These are phyloP conservation scores for Stenichneumon culpator DNA, from an alignment of 2,888 invertebrate species.

Conservation along the genomic window DNA sequence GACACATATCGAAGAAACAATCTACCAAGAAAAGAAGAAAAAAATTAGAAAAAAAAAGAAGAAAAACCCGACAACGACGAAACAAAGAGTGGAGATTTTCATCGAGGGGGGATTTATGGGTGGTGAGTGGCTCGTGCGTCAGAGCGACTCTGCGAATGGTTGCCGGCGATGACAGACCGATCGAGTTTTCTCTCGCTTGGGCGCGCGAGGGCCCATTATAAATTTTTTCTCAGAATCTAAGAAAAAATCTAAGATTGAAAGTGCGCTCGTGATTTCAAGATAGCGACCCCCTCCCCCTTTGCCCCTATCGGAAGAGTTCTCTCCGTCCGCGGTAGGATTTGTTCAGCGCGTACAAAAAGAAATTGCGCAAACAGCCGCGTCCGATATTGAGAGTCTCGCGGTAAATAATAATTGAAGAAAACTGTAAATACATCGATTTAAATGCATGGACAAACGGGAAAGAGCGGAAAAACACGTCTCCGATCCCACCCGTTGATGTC, in stretches of 20 bases:
- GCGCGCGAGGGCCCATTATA: conserved; percentile 25
- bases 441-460: not conserved
- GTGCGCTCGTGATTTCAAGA: conserved; percentile 19
- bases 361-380: not conserved
- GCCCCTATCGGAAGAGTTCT: not conserved
- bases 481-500: not conserved
- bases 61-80: conserved; percentile 4
- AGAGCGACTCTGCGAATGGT: conserved; percentile 46
- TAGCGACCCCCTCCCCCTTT: not conserved
- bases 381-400: not conserved
- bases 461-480: not conserved
- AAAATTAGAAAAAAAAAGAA: too few relatives aligned
- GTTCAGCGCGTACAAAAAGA: not conserved
- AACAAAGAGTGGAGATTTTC: conserved; percentile 35
- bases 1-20: conserved; percentile 16
- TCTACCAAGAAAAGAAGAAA: conserved; percentile 28
- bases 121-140: conserved; percentile 59
- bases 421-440: not conserved
- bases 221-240: not conserved
- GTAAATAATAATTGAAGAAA: conserved; percentile 1
- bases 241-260: too few relatives aligned
- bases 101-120: conserved; percentile 31
- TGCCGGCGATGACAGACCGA: conserved; percentile 60
- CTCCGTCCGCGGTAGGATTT: not conserved
- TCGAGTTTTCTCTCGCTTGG: conserved; percentile 36